Evolutionary conservation across 2,113 vertebrate species (phyloP).

Genomic region (Pholis gunnellus): DNA sequence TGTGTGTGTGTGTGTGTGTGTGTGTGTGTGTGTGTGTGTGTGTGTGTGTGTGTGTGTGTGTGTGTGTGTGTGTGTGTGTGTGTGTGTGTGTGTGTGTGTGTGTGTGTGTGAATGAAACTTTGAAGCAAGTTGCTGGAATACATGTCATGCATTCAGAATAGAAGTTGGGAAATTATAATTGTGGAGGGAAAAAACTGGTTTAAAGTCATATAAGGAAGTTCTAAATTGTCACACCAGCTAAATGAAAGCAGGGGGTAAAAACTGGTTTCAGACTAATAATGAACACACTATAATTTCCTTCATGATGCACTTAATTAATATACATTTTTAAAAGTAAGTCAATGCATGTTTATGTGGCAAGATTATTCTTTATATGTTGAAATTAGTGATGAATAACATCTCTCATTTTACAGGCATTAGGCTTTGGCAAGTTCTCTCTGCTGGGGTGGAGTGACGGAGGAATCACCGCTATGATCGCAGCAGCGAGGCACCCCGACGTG

Average conservation of each 20-base stretch:
- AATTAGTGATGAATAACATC: neutral
- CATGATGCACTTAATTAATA: neutral
- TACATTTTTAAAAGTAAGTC: neutral
- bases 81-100: too few species aligned
- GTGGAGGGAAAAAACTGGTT: neutral
- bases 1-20: too few species aligned
- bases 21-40: too few species aligned
- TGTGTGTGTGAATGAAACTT: too few species aligned
- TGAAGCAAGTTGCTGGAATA: neutral
- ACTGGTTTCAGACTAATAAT: neutral
- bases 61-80: too few species aligned
- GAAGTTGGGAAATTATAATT: neutral
- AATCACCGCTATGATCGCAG: constrained; percentile 90
- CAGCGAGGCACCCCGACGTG: constrained; percentile 84
- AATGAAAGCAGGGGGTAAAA: neutral
- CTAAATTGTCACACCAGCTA: neutral
- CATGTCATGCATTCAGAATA: neutral
- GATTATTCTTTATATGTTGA: neutral
- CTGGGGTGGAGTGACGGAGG: constrained; percentile 96
- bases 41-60: too few species aligned
- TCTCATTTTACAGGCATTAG: constrained; percentile 79
- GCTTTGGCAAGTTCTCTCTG: constrained; percentile 88
- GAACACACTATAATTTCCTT: neutral
- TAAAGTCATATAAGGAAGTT: neutral
- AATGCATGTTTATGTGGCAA: neutral